Evolutionary conservation across 2,888 invertebrate genomes (phyloP), one percentile per base, ranked within the genome.

Genomic region (Epinotia bilunana): DNA sequence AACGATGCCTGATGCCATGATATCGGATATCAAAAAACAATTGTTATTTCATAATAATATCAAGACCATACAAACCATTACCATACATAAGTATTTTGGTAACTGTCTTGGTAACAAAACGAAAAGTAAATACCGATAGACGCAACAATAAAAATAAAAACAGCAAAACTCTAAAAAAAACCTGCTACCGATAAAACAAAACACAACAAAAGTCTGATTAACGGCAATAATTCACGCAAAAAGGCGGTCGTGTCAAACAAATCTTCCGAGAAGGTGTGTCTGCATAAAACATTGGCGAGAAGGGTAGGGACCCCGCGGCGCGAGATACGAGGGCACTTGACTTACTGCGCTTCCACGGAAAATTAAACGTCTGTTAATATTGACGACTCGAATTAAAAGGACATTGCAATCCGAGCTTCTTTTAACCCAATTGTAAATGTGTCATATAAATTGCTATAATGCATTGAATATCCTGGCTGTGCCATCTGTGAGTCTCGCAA

Each of bases 231-330:
- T 85, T 91, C 83, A 86, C 77, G 72, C 79, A 78, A 82, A 81
- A 83, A 81, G 86, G 86, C 84, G 84, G 81, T 84, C 81, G 82
- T 80, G 82, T 83, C 83, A 88, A 88, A 85, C 84, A 83, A 87
- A 86, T 87, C 84, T 85, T 83, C 83, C 76, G 79, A 84, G 83
- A 84, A 85, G 84, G 80, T 77, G 84, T 83, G 84, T 85, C 73
- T 58, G 60, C 67, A 77, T 77, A 71, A 78, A 75, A 64, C 70
- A 76, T 65, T 74, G 67, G 67, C 72, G 55, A 64, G 46, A 1
- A 7, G 69, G 86, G 46, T 5, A 7, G 69, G 86, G 90, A 85
- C 90, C 91, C 90, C 82, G 87, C 83, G 83, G 91, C 84, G 88
- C 67, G 65, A 57, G 71, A 74, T 58, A 65, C 64, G 73, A 78